A percentile compares a stretch with the other conserved stretches of the same genome.
phyloP scores from a whole-genome alignment of 1,140 invertebrate species.

The Gonioctena quinquepunctata region DNA sequence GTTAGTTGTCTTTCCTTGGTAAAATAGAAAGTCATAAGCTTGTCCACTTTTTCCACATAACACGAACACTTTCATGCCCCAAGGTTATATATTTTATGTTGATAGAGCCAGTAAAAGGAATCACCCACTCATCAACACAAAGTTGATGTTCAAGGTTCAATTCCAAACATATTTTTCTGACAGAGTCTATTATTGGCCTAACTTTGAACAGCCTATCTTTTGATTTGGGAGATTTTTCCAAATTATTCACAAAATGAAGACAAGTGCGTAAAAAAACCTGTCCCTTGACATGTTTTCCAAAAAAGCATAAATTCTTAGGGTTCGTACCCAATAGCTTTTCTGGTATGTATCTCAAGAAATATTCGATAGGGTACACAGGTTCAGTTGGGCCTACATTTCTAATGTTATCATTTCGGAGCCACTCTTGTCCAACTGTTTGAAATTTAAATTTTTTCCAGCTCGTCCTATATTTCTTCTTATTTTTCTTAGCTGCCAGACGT shows the following conservation, averaged over 20 bases:
- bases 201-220: not conserved
- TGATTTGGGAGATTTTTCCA: not conserved
- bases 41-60: constrained; percentile 23
- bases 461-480: no score
- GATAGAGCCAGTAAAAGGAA: constrained; percentile 48
- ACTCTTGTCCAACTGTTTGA: no score
- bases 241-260: not conserved
- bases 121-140: constrained; percentile 40
- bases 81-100: constrained; percentile 22
- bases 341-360: not conserved
- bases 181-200: not conserved
- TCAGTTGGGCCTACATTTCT: no score
- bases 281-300: not conserved
- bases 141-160: constrained; percentile 6
- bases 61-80: constrained; percentile 29
- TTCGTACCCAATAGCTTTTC: not conserved
- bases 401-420: no score
- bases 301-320: not conserved
- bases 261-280: not conserved
- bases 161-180: not conserved
- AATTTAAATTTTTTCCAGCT: no score
- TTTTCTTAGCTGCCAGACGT: no score
- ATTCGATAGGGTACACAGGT: not conserved
- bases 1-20: constrained; percentile 27
- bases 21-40: constrained; percentile 29